phyloP scores from a whole-genome alignment of 2,113 vertebrate genomes.

The Aphyosemion australe region DNA sequence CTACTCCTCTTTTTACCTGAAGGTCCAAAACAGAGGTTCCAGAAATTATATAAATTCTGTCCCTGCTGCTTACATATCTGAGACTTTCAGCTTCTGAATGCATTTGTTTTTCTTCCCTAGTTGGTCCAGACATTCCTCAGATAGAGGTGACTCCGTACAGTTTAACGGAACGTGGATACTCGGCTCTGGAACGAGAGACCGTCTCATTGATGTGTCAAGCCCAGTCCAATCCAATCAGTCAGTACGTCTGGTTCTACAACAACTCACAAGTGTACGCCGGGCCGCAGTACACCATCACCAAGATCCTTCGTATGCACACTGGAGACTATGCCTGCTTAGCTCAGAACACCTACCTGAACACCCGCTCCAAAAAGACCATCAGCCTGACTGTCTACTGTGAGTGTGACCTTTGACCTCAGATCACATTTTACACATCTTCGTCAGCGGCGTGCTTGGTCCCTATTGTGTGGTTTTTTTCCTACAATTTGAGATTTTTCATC shows the following conservation, averaged over 20 bases:
- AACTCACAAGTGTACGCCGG: conserved; percentile 85
- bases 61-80: no score
- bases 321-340: conserved; percentile 91
- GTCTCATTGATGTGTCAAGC: conserved; percentile 88
- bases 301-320: conserved; percentile 82
- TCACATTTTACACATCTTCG: no score
- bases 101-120: conserved; percentile 56
- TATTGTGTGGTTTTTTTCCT: no score
- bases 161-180: conserved; percentile 78
- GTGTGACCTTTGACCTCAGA: conserved; percentile 57
- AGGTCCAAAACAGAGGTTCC: no score
- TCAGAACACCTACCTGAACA: conserved; percentile 85
- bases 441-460: no score
- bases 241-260: conserved; percentile 89
- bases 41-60: no score
- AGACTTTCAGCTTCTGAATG: not conserved
- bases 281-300: conserved; percentile 81
- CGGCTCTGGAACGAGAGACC: conserved; percentile 84
- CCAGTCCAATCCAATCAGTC: conserved; percentile 86
- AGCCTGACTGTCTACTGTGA: conserved; percentile 90
- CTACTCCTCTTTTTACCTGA: no score
- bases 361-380: conserved; percentile 82
- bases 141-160: conserved; percentile 86
- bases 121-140: conserved; percentile 85
- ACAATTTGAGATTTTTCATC: no score